Evolutionary conservation across 2,888 invertebrate genomes (phyloP), one percentile per base, ranked within the genome.

Genomic region (Pediacus dermestoides): DNA sequence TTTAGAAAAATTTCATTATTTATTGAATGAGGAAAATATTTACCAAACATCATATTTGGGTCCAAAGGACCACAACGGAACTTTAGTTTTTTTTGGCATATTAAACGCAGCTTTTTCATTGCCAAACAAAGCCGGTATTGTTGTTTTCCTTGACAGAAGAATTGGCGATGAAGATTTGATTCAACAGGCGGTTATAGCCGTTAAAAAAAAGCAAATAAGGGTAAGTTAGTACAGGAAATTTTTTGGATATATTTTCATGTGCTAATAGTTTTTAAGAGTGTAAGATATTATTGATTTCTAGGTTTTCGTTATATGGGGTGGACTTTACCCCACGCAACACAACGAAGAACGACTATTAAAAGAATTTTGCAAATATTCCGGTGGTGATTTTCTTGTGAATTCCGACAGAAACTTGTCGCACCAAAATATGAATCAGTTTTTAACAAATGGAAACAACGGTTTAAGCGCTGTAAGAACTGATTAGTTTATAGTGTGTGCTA

Each of bases 91-190:
- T 72, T 67, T 73, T 32, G 79, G 78, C 0, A 63, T 81, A 16
- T 65, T 78, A 0, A 74, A 76, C 15, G 80, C 81, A 1, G 74
- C 76, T 0, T 75, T 77, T 43, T 53, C 77, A 42, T 74, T 82
- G 34, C 80, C 81, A 0, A 76, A 76, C 46, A 78, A 80, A 57
- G 77, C 78, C 44, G 81, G 78, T 0, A 69, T 82, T 6, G 75
- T 83, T 53, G 63, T 82, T 26, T 72, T 81, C 40, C 77, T 79
- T 0, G 77, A 78, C 39, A 67, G 70, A 18, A 73, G 72, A 11
- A 71, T 76, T 16, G 73, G 71, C 1, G 81, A 81, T 50, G 69
- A 69, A 6, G 68, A 71, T 50, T 57, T 74, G 25, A 70, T 71
- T 11, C 68, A 69, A 40, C 64, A 69, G 50, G 69, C 73, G 10